phyloP scores from a whole-genome alignment of 2,797 vertebrate species.

The Anniella stebbinsi region DNA sequence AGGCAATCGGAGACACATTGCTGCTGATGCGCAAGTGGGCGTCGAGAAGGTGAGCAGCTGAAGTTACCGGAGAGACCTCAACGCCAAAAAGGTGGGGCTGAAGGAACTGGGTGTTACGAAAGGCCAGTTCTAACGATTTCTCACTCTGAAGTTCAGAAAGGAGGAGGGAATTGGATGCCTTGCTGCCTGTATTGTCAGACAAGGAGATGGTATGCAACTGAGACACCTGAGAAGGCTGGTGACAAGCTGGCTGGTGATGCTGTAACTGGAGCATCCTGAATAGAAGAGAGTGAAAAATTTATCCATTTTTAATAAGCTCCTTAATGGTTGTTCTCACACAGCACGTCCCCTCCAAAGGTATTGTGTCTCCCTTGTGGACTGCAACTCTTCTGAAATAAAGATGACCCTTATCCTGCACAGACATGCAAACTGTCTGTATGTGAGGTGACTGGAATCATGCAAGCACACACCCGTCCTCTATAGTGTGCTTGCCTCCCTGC shows the following conservation, averaged over 20 bases:
- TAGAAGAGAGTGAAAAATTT: constrained; percentile 55
- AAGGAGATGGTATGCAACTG: constrained; percentile 41
- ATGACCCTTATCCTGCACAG: constrained; percentile 36
- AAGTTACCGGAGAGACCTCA: constrained; percentile 84
- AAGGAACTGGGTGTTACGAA: constrained; percentile 82
- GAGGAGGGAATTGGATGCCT: constrained; percentile 66
- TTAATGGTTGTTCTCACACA: constrained; percentile 1
- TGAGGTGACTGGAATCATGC: not conserved
- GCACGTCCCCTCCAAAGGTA: constrained; percentile 12
- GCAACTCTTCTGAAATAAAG: constrained; percentile 68
- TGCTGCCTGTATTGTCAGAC: constrained; percentile 53
- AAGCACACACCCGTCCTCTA: not conserved
- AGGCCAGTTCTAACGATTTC: constrained; percentile 72
- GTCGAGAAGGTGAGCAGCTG: constrained; percentile 90
- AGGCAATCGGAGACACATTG: constrained; percentile 41
- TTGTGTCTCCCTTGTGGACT: constrained; percentile 62
- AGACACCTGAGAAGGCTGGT: constrained; percentile 73
- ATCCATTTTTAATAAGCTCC: constrained; percentile 20
- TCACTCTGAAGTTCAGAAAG: constrained; percentile 71
- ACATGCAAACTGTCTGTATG: not conserved
- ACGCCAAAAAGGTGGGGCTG: constrained; percentile 83
- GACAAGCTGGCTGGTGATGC: constrained; percentile 85
- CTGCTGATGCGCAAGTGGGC: constrained; percentile 89
- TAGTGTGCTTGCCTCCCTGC: not conserved
- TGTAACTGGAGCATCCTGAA: constrained; percentile 93